Evolutionary conservation across 2,797 vertebrate species (phyloP).

Genomic region (Kryptopterus vitreolus): DNA sequence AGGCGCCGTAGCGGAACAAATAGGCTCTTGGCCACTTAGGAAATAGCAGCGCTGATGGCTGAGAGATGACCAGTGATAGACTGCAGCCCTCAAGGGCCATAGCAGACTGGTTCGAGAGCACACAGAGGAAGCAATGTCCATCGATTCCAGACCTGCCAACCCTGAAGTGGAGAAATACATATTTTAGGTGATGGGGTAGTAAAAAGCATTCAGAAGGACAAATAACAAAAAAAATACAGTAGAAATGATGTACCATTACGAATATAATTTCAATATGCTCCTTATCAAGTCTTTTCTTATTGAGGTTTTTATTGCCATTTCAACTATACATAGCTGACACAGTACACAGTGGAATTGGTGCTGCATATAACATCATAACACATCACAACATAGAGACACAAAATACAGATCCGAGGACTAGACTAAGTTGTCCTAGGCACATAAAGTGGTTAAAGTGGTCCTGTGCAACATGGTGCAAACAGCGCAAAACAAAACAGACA

Average conservation of each 20-base stretch:
- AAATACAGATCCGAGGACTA: too few species aligned
- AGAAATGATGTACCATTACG: not conserved
- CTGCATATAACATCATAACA: too few species aligned
- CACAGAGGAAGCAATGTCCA: slow-evolving; percentile 1
- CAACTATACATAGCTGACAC: too few species aligned
- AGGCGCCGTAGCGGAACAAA: slow-evolving; percentile 39
- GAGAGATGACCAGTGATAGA: slow-evolving; percentile 49
- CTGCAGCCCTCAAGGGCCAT: slow-evolving; percentile 24
- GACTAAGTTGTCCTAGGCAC: too few species aligned
- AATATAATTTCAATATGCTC: not conserved
- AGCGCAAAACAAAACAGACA: too few species aligned
- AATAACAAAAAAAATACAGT: not conserved
- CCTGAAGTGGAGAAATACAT: not conserved
- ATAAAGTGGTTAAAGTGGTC: too few species aligned
- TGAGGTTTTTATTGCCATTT: too few species aligned
- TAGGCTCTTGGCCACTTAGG: slow-evolving; percentile 38
- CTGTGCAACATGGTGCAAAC: too few species aligned
- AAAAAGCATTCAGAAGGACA: not conserved
- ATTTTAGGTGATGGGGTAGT: not conserved
- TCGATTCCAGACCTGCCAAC: slow-evolving; percentile 35
- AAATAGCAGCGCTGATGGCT: slow-evolving; percentile 35
- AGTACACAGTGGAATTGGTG: too few species aligned
- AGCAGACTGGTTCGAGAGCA: slow-evolving; percentile 14
- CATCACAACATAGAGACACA: too few species aligned
- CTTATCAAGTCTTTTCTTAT: not conserved